A percentile compares a stretch with the other conserved stretches of the same genome.
phyloP scores from a whole-genome alignment of 2,888 invertebrate species.

The Siphlonurus alternatus region DNA sequence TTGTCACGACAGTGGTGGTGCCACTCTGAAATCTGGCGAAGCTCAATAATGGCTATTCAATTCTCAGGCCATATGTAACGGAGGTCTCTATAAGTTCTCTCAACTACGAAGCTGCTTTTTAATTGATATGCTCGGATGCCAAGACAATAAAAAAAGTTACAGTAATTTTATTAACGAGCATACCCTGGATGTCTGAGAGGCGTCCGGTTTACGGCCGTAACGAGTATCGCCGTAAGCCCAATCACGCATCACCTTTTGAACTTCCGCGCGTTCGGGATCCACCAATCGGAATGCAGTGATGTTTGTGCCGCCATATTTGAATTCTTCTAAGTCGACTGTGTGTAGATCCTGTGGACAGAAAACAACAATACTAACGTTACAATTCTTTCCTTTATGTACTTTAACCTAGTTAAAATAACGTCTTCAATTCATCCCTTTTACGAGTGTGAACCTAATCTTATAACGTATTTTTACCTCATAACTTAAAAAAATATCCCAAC shows the following conservation, averaged over 20 bases:
- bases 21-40: too few relatives aligned
- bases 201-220: slow-evolving; percentile 41
- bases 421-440: too few relatives aligned
- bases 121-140: neutral
- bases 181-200: slow-evolving; percentile 39
- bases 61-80: too few relatives aligned
- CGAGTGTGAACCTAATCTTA: too few relatives aligned
- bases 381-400: too few relatives aligned
- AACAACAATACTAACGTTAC: neutral
- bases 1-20: too few relatives aligned
- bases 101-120: neutral
- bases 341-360: slow-evolving; percentile 55
- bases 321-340: slow-evolving; percentile 81
- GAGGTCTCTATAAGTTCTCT: too few relatives aligned
- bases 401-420: too few relatives aligned
- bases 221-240: slow-evolving; percentile 64
- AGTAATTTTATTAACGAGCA: slow-evolving; percentile 1
- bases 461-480: too few relatives aligned
- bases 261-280: slow-evolving; percentile 64
- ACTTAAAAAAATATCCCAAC: too few relatives aligned
- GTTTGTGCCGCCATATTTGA: slow-evolving; percentile 88
- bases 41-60: too few relatives aligned
- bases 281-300: slow-evolving; percentile 85
- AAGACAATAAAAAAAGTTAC: neutral
- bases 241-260: slow-evolving; percentile 57